phyloP scores from a whole-genome alignment of 2,113 vertebrate species.

The Calypte anna region DNA sequence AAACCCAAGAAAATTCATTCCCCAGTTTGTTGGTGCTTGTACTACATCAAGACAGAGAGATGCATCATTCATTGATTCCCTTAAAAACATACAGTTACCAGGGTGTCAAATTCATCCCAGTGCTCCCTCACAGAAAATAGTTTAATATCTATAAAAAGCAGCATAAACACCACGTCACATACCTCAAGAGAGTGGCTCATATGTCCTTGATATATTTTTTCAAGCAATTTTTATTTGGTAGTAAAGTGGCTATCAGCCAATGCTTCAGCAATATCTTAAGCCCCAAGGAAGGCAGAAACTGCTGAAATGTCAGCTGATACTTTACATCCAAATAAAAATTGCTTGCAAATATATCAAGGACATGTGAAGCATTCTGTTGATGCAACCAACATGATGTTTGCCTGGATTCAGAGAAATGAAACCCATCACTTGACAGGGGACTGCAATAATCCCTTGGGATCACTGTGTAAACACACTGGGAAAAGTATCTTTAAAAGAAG shows the following conservation, averaged over 20 bases:
- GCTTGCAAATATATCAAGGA: slow-evolving; percentile 60
- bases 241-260: slow-evolving; percentile 63
- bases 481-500: neutral
- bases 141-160: slow-evolving; percentile 50
- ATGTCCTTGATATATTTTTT: slow-evolving; percentile 58
- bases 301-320: slow-evolving; percentile 42
- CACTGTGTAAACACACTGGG: neutral
- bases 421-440: neutral
- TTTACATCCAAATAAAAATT: slow-evolving; percentile 62
- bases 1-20: neutral
- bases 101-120: neutral
- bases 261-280: slow-evolving; percentile 54
- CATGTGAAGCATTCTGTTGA: neutral
- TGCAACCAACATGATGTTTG: slow-evolving; percentile 33
- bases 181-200: neutral
- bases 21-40: neutral
- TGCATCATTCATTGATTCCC: neutral
- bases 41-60: neutral
- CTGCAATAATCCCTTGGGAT: neutral
- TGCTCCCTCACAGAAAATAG: neutral
- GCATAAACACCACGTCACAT: slow-evolving; percentile 20
- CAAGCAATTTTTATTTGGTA: slow-evolving; percentile 64
- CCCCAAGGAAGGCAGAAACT: slow-evolving; percentile 60
- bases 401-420: slow-evolving; percentile 16
- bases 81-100: neutral